phyloP scores from a whole-genome alignment of 2,888 invertebrate genomes.

The Leptopilina drosophilae region DNA sequence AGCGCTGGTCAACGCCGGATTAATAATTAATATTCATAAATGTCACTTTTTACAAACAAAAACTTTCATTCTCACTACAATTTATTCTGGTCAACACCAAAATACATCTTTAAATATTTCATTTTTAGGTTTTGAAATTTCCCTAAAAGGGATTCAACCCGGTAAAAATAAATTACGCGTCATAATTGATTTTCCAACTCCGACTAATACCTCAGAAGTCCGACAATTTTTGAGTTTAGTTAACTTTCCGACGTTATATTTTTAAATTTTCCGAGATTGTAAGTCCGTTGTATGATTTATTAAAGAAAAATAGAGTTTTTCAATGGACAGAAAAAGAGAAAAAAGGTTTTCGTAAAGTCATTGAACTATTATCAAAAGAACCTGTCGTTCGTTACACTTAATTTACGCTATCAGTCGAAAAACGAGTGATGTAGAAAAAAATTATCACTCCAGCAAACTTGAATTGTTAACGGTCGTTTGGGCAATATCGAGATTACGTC shows the following conservation, averaged over 20 bases:
- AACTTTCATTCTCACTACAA: no score
- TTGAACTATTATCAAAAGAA: not conserved
- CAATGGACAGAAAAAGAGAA: not conserved
- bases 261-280: not conserved
- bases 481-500: conserved; percentile 44
- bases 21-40: not conserved
- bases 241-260: not conserved
- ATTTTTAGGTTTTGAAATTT: not conserved
- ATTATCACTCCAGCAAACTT: conserved; percentile 59
- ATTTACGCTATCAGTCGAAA: conserved; percentile 61
- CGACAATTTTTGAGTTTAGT: not conserved
- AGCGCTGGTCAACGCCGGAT: not conserved
- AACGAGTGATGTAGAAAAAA: conserved; percentile 57
- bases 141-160: not conserved
- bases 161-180: not conserved
- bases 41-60: not conserved
- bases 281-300: not conserved
- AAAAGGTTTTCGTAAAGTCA: not conserved
- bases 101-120: no score
- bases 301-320: not conserved
- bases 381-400: not conserved
- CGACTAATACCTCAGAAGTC: not conserved
- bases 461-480: conserved; percentile 62
- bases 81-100: no score
- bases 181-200: not conserved